These are phyloP conservation scores for Standfussiana lucernea DNA, from an alignment of 2,888 invertebrate species.

Conservation along the genomic window DNA sequence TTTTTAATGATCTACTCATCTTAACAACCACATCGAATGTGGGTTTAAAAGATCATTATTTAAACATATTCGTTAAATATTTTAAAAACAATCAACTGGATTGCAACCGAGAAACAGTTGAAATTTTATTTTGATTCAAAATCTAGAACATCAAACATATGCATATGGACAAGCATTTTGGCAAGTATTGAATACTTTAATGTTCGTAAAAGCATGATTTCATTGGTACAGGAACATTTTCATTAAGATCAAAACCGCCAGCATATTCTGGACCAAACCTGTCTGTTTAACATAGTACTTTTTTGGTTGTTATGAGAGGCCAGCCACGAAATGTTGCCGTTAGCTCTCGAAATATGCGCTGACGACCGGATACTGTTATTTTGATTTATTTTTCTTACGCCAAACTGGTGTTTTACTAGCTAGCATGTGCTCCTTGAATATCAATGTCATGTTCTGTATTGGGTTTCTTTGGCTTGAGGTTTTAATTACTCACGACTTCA, in stretches of 20 bases:
- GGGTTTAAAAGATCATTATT: not conserved
- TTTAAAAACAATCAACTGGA: not conserved
- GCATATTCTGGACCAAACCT: slow-evolving; percentile 35
- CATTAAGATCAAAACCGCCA: slow-evolving; percentile 12
- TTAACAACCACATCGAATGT: slow-evolving; percentile 4
- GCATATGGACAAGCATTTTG: not conserved
- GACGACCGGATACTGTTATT: slow-evolving; percentile 51
- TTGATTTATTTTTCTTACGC: slow-evolving; percentile 52
- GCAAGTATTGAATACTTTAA: not conserved
- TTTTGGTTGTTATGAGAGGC: slow-evolving; percentile 42
- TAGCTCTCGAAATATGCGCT: slow-evolving; percentile 52
- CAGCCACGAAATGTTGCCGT: slow-evolving; percentile 48
- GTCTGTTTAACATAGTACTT: slow-evolving; percentile 33
- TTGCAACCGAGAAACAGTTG: not conserved
- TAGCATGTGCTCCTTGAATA: slow-evolving; percentile 20
- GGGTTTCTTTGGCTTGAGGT: slow-evolving; percentile 3
- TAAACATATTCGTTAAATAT: not conserved
- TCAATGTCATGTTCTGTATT: slow-evolving; percentile 10
- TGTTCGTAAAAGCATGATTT: not conserved
- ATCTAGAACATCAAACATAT: not conserved
- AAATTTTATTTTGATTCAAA: not conserved
- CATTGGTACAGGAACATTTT: slow-evolving; percentile 6
- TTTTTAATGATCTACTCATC: not conserved
- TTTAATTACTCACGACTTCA: not conserved
- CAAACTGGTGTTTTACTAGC: slow-evolving; percentile 40